A percentile compares a stretch with the other conserved stretches of the same genome.
Conservation (phyloP, 2,888 invertebrate species). For the Dione juno region DNA sequence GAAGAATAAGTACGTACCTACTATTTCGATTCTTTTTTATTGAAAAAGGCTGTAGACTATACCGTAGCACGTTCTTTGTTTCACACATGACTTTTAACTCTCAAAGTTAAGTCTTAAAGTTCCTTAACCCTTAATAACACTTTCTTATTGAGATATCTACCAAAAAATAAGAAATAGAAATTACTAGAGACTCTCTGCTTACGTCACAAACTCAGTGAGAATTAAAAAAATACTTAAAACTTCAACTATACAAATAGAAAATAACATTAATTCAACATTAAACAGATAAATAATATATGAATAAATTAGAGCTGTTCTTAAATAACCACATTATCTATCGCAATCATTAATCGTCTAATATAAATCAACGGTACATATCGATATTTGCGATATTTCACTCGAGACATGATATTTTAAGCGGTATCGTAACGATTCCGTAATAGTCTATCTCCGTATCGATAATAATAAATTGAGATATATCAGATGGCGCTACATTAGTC, state of each 20-base stretch:
- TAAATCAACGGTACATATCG: slow-evolving; percentile 41
- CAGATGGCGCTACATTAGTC: slow-evolving; percentile 50
- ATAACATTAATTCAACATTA: not conserved
- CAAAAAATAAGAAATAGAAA: too few species aligned
- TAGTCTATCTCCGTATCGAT: slow-evolving; percentile 44
- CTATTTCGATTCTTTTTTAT: too few species aligned
- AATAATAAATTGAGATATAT: slow-evolving; percentile 54
- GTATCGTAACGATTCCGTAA: slow-evolving; percentile 40
- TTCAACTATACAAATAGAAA: not conserved
- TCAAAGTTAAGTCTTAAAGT: too few species aligned
- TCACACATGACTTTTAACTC: too few species aligned
- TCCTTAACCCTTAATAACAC: too few species aligned
- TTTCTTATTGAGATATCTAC: too few species aligned
- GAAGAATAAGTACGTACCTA: too few species aligned
- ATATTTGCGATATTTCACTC: slow-evolving; percentile 42
- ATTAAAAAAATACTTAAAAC: too few species aligned
- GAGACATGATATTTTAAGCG: slow-evolving; percentile 38
- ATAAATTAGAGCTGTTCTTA: slow-evolving; percentile 25
- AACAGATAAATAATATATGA: not conserved
- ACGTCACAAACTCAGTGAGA: too few species aligned
- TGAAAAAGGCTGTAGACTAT: too few species aligned
- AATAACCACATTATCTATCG: slow-evolving; percentile 34
- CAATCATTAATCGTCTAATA: slow-evolving; percentile 35
- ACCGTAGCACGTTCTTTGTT: too few species aligned
- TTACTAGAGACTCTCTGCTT: too few species aligned